A percentile compares a stretch with the other conserved stretches of the same genome.
Evolutionary conservation across 2,888 invertebrate species (phyloP).

Genomic region (Lordiphosa andalusiaca): DNA sequence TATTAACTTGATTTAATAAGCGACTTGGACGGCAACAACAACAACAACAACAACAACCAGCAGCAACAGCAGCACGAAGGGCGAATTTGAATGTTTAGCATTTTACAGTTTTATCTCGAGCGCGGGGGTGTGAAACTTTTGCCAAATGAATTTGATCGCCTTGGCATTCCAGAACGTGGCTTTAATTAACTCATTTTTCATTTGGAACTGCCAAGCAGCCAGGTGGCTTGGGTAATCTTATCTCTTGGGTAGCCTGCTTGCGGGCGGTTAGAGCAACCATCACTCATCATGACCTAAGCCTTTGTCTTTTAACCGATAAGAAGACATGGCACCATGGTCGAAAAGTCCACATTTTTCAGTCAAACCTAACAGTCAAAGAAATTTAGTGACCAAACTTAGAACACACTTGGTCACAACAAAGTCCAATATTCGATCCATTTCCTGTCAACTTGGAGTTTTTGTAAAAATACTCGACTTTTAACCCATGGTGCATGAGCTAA

Average conservation of each 20-base stretch:
- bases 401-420: too few relatives aligned
- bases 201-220: slow-evolving; percentile 65
- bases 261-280: slow-evolving; percentile 45
- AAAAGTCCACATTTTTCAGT: neutral
- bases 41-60: slow-evolving; percentile 15
- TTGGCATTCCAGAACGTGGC: slow-evolving; percentile 62
- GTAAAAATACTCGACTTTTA: too few relatives aligned
- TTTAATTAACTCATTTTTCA: slow-evolving; percentile 80
- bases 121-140: slow-evolving; percentile 35
- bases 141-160: slow-evolving; percentile 63
- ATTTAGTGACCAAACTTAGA: too few relatives aligned
- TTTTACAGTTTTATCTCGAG: slow-evolving; percentile 56
- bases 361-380: too few relatives aligned
- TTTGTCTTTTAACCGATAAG: slow-evolving; percentile 58
- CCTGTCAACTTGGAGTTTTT: too few relatives aligned
- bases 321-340: slow-evolving; percentile 1
- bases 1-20: slow-evolving; percentile 79
- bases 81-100: slow-evolving; percentile 51
- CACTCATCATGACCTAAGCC: slow-evolving; percentile 59
- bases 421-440: too few relatives aligned
- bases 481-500: neutral
- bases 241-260: slow-evolving; percentile 44
- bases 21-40: slow-evolving; percentile 46
- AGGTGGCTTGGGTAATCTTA: slow-evolving; percentile 55
- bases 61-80: slow-evolving; percentile 2